These are phyloP conservation scores for Ridgeia piscesae DNA, from an alignment of 1,140 invertebrate species.

Conservation along the genomic window DNA sequence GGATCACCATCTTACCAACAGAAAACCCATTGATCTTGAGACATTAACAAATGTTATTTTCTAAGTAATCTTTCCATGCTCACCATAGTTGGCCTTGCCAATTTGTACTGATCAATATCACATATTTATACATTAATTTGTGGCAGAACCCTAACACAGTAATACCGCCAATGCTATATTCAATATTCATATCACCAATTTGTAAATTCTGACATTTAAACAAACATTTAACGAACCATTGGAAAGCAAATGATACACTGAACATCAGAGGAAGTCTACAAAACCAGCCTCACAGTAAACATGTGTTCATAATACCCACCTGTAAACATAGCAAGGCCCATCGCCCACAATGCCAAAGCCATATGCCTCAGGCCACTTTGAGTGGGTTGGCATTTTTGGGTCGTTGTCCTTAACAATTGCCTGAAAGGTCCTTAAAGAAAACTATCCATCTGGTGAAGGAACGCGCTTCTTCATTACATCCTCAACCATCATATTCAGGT, in stretches of 20 bases:
- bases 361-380: constrained; percentile 52
- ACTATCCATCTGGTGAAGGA: background rate
- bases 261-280: background rate
- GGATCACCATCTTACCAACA: background rate
- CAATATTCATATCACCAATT: background rate
- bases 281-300: background rate
- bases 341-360: constrained; percentile 55
- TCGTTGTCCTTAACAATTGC: background rate
- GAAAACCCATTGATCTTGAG: background rate
- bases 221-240: background rate
- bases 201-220: background rate
- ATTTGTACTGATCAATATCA: background rate
- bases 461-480: background rate
- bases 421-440: background rate
- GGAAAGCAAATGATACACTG: background rate
- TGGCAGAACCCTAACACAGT: too few species aligned
- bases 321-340: constrained; percentile 50
- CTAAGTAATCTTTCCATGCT: background rate
- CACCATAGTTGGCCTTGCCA: background rate
- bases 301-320: background rate
- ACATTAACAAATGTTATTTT: background rate
- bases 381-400: constrained; percentile 1
- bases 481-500: background rate
- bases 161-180: background rate
- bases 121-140: too few species aligned